These are phyloP conservation scores for Pandemis cinnamomeana DNA, from an alignment of 2,888 invertebrate species.

Conservation along the genomic window DNA sequence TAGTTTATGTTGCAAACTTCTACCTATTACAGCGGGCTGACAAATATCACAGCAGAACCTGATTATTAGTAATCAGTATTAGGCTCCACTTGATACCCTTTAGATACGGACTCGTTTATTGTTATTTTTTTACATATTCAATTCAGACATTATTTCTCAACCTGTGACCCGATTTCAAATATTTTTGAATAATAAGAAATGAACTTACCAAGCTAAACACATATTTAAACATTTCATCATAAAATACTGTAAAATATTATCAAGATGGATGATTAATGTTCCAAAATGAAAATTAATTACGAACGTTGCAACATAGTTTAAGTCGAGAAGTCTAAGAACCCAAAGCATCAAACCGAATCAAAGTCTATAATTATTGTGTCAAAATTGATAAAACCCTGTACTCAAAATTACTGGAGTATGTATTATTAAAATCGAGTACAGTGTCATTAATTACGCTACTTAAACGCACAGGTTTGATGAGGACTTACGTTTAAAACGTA, in stretches of 20 bases:
- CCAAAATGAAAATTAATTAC: background rate
- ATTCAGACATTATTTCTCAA: background rate
- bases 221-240: too few species aligned
- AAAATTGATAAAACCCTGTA: conserved; percentile 15
- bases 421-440: conserved; percentile 7
- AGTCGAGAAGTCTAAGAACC: background rate
- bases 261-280: background rate
- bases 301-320: background rate
- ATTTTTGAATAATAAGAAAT: background rate
- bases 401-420: background rate
- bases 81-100: too few species aligned
- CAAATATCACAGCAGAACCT: too few species aligned
- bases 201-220: too few species aligned
- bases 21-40: too few species aligned
- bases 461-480: background rate
- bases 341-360: conserved; percentile 5
- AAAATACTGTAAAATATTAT: background rate
- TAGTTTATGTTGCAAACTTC: too few species aligned
- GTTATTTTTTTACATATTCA: too few species aligned
- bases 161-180: background rate
- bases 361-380: conserved; percentile 14
- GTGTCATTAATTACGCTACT: conserved; percentile 8
- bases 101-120: too few species aligned
- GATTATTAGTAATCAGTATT: too few species aligned
- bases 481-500: background rate